These are phyloP conservation scores for Amiota communis DNA, from an alignment of 2,888 invertebrate species.

Conservation along the genomic window DNA sequence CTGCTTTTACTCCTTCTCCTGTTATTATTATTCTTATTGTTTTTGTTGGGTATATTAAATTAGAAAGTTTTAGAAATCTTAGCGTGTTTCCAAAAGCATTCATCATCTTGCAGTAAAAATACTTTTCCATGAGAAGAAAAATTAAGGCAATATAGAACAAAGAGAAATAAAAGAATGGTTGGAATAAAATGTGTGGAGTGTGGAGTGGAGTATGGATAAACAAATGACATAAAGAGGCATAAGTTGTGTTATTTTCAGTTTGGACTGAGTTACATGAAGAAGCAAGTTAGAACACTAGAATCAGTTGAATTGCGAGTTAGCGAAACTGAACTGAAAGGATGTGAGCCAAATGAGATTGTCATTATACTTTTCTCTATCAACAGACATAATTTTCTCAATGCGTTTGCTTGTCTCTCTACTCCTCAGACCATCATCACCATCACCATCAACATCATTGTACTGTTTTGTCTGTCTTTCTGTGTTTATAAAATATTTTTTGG, in stretches of 20 bases:
- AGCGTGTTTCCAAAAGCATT: slow-evolving; percentile 51
- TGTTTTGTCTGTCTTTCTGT: slow-evolving; percentile 33
- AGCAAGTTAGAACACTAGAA: too few species aligned
- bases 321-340: not conserved
- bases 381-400: slow-evolving; percentile 55
- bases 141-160: too few species aligned
- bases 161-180: too few species aligned
- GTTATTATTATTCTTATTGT: slow-evolving; percentile 39
- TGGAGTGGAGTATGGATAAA: too few species aligned
- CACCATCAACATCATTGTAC: slow-evolving; percentile 29
- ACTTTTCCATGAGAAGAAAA: too few species aligned
- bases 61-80: slow-evolving; percentile 59
- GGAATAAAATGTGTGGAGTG: too few species aligned
- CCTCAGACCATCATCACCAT: not conserved
- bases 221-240: too few species aligned
- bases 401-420: too few species aligned
- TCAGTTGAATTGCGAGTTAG: too few species aligned
- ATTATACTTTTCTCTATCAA: slow-evolving; percentile 44
- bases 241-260: too few species aligned
- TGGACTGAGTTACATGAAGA: too few species aligned
- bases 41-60: slow-evolving; percentile 54
- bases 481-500: slow-evolving; percentile 51
- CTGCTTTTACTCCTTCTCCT: slow-evolving; percentile 13
- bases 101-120: slow-evolving; percentile 54
- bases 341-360: not conserved